Percentiles rank a stretch among this genome's conserved stretches.
phyloP scores from a whole-genome alignment of 1,140 invertebrate genomes.

The Marisa cornuarietis region DNA sequence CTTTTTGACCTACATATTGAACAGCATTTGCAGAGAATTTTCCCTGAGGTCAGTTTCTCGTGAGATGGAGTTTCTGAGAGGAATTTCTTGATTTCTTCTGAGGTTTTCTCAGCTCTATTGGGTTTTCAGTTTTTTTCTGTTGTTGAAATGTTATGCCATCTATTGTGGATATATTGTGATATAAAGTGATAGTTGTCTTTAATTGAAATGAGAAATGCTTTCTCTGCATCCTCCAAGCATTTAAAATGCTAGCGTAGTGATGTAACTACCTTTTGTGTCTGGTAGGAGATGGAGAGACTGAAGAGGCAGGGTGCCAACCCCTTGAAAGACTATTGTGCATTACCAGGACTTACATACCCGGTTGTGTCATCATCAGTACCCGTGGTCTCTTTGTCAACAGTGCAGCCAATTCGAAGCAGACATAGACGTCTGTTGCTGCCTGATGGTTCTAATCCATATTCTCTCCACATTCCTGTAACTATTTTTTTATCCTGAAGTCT shows the following conservation, averaged over 20 bases:
- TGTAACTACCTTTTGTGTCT: neutral
- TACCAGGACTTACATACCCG: neutral
- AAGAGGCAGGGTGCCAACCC: constrained; percentile 26
- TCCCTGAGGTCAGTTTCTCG: constrained; percentile 41
- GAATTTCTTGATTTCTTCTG: too few relatives aligned
- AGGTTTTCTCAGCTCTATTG: too few relatives aligned
- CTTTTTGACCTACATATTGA: constrained; percentile 53
- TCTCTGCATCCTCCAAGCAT: too few relatives aligned
- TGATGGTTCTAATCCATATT: constrained; percentile 50
- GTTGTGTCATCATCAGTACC: neutral
- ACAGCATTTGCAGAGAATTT: constrained; percentile 43
- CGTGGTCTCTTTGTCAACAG: neutral
- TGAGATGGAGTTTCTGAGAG: too few relatives aligned
- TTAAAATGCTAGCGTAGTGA: neutral
- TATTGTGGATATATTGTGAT: too few relatives aligned
- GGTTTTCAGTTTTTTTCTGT: too few relatives aligned
- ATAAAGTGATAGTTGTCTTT: too few relatives aligned
- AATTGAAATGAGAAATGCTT: too few relatives aligned
- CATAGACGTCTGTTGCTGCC: constrained; percentile 29
- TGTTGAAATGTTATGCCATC: too few relatives aligned
- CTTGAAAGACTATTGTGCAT: constrained; percentile 26
- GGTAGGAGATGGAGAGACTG: constrained; percentile 30
- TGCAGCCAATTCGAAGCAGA: neutral
- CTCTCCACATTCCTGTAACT: constrained; percentile 28
- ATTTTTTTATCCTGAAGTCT: neutral